These are phyloP conservation scores for Oreochromis spilurus DNA, from an alignment of 2,113 vertebrate genomes.

Conservation along the genomic window DNA sequence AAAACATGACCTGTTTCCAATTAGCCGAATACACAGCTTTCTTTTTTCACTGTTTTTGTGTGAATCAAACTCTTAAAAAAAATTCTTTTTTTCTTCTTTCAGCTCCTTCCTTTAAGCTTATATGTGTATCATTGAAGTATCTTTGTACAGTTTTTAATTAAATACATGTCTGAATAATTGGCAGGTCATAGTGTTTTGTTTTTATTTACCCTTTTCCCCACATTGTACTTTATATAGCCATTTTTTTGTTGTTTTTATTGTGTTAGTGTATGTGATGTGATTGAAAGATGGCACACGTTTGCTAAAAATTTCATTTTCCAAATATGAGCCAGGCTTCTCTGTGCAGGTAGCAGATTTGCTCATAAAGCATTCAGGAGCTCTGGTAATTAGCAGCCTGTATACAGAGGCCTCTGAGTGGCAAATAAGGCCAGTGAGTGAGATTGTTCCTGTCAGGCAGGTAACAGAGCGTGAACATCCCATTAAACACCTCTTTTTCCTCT, in stretches of 20 bases:
- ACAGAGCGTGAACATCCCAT: constrained; percentile 59
- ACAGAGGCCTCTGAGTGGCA: constrained; percentile 46
- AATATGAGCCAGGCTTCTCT: not conserved
- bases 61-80: not conserved
- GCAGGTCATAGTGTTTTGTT: not conserved
- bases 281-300: not conserved
- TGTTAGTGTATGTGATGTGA: not conserved
- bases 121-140: not conserved
- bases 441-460: constrained; percentile 56
- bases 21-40: not conserved
- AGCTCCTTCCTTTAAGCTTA: not conserved
- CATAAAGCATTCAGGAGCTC: constrained; percentile 1
- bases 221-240: not conserved
- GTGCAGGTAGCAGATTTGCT: not conserved
- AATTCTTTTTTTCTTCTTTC: not conserved
- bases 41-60: not conserved
- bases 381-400: constrained; percentile 51
- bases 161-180: not conserved
- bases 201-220: not conserved
- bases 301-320: not conserved
- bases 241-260: not conserved
- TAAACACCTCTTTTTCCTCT: constrained; percentile 44
- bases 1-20: not conserved
- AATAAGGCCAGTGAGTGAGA: constrained; percentile 60
- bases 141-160: not conserved